Conservation (phyloP, 2,888 invertebrate species). For the Oithona nana region DNA sequence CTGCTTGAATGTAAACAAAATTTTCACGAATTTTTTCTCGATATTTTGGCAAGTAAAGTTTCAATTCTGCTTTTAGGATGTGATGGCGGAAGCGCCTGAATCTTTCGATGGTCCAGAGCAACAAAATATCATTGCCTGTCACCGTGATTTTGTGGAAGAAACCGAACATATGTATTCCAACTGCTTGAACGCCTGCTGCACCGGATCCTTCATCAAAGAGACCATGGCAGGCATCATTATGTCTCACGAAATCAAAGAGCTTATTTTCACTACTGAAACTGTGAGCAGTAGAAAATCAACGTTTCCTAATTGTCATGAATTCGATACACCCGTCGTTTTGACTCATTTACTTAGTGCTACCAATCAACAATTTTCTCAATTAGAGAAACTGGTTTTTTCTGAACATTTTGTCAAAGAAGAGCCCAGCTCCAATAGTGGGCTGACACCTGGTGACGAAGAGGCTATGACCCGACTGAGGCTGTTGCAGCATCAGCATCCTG, state of each 20-base stretch:
- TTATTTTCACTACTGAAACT: neutral
- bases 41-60: no score
- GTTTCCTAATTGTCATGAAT: neutral
- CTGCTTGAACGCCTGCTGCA: constrained; percentile 13
- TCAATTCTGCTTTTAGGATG: constrained; percentile 1
- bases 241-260: constrained; percentile 6
- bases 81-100: neutral
- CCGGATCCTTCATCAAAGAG: constrained; percentile 13
- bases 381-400: constrained; percentile 10
- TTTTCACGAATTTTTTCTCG: no score
- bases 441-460: neutral
- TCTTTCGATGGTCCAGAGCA: neutral
- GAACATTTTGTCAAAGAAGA: constrained; percentile 12
- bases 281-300: neutral
- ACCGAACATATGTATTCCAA: neutral
- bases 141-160: neutral
- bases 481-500: neutral
- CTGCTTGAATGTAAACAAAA: no score
- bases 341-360: constrained; percentile 3
- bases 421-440: neutral
- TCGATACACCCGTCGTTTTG: constrained; percentile 8
- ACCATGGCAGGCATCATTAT: constrained; percentile 15
- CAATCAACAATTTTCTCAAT: neutral
- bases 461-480: constrained; percentile 1
- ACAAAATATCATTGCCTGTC: neutral